Base-by-base conservation (phyloP, 92 coral and sea anemone species). In the Metridium senile region DNA sequence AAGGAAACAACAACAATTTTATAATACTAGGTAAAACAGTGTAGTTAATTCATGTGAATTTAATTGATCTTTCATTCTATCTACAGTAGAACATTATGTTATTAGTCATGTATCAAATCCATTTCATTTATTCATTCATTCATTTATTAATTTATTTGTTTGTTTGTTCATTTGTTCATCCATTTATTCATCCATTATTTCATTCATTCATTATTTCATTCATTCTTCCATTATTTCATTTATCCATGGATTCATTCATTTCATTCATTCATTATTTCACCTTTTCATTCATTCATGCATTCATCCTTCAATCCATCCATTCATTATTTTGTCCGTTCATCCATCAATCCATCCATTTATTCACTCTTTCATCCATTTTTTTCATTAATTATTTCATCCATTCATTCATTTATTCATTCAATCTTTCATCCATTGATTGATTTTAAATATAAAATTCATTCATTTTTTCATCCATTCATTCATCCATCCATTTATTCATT, bases 1-100 rank as follows among this genome's bases (percentile, higher is more conserved):
- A 45, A 78, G 95, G 78, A 89, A 93, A 72, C 90, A 85, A 66
- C 78, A 79, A 94, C 97, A 93, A 70, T 92, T 95, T 77, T 92
- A 92, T 65, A 95, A 95, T 78, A 92, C 97, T 31, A 91, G 93
- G 93, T 91, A 67, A 19, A 65, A 52, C 3, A 39, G n/a, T n/a
- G n/a, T n/a, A n/a, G n/a, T n/a, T n/a, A n/a, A n/a, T n/a, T n/a
- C n/a, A n/a, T n/a, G n/a, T 26, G 13, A 16, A 34, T 67, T 20
- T 20, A 39, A 4, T 39, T 6, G 13, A 4, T 39, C 13, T 39
- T 39, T 39, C 49, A 39, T 39, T 39, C 49, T 13, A 39, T 39
- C 13, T 39, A 39, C 8, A 4, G 49, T 13, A 39, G 6, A 4
- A 39, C 13, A 39, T 39, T 39, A 39, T 39, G 49, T 39, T 4